Evolutionary conservation across 2,888 invertebrate species (phyloP), one percentile per base, ranked within the genome.

Genomic region (Drosophila macrothrix): DNA sequence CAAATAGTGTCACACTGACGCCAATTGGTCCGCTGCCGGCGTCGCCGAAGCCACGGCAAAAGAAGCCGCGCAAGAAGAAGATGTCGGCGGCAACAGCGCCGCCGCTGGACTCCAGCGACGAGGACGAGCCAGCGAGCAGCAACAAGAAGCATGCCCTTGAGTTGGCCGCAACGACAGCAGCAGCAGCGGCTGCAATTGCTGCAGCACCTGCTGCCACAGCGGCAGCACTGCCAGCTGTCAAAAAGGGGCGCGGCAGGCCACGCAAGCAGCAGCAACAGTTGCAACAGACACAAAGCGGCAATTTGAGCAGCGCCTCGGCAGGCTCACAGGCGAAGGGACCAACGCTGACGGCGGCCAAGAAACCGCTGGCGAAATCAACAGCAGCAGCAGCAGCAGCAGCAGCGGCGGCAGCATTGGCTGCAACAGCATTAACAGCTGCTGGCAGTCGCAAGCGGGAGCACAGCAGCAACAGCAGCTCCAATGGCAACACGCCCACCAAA

Each of bases 231-330:
- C 82, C 70, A 3, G 61, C 80, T 4, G 63, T 80, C 5, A 93
- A 93, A 64, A 92, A 94, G 80, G 93, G 93, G 31, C 93, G 93
- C 31, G 94, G 94, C 37, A 91, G 94, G 61, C 94, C 94, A 25
- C 91, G 94, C n/a, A 94, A 94, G 78, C 90, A 69, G 31, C 70
- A 46, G 28, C 73, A 67, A 64, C 74, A 74, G 43, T 76, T 72
- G 22, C 88, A 76, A 14, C 74, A 73, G 29, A 84, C 73, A 9
- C 76, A 82, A 39, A 83, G 80, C 50, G 91, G 90, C 28, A 91
- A 91, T 66, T 70, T 91, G 7, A 91, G 91, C 59, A 92, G 91
- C 52, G 90, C 90, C 52, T 90, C 88, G 50, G 90, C 88, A 28
- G 82, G 88, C n/a, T 78, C 88, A 14, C 90, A 90, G 25, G 86